These are phyloP conservation scores for Tribolium castaneum DNA, from an alignment of 1,140 invertebrate species.

Conservation along the genomic window DNA sequence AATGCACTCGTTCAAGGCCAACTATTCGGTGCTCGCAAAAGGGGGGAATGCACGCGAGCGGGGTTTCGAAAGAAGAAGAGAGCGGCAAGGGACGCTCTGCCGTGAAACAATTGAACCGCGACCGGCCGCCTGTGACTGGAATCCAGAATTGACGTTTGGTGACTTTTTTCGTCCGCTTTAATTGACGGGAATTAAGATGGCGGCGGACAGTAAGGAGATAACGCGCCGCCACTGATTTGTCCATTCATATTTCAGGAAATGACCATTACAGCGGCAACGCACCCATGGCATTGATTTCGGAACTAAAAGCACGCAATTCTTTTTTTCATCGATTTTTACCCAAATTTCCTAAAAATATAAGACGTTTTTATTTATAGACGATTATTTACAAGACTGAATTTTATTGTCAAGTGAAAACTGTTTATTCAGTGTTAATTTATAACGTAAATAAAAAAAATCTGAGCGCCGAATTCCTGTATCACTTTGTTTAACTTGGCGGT, in stretches of 20 bases:
- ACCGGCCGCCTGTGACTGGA: conserved; percentile 63
- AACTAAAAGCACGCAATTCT: background rate
- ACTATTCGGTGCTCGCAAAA: conserved; percentile 59
- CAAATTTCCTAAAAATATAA: no score
- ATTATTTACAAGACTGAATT: no score
- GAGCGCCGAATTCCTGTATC: no score
- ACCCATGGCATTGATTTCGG: background rate
- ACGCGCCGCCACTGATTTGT: background rate
- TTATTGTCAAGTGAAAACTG: no score
- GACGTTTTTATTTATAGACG: no score
- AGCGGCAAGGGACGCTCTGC: conserved; percentile 53
- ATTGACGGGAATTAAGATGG: conserved; percentile 61
- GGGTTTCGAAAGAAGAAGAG: conserved; percentile 39
- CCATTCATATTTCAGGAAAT: background rate
- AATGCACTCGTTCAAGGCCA: conserved; percentile 64
- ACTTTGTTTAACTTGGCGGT: no score
- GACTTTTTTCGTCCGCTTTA: conserved; percentile 53
- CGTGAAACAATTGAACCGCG: conserved; percentile 64
- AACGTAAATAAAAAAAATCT: no score
- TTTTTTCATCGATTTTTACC: no score
- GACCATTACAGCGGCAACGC: background rate
- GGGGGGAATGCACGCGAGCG: conserved; percentile 52
- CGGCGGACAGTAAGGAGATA: background rate
- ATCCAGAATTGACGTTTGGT: conserved; percentile 62
- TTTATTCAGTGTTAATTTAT: no score